These are phyloP conservation scores for Chloroceryle amazona DNA, from an alignment of 2,797 vertebrate species.

Conservation along the genomic window DNA sequence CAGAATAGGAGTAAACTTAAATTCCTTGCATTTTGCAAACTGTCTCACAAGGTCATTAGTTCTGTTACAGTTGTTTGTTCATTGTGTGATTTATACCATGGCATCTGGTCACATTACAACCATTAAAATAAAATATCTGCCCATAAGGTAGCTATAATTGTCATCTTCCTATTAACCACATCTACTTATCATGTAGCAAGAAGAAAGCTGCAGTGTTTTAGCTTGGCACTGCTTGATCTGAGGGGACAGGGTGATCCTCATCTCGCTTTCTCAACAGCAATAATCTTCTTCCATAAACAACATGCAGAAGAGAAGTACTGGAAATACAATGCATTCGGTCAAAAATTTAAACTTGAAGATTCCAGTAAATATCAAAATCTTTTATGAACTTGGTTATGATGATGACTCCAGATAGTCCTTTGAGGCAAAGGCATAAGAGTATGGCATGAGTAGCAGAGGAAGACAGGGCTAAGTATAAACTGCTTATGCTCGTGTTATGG, in stretches of 20 bases:
- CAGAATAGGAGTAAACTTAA: neutral
- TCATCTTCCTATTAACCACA: constrained; percentile 26
- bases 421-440: neutral
- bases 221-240: neutral
- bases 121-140: constrained; percentile 65
- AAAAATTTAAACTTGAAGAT: neutral
- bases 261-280: neutral
- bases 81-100: constrained; percentile 18
- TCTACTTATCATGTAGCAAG: neutral
- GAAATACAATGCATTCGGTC: neutral
- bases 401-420: neutral
- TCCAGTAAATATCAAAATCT: neutral
- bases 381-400: neutral
- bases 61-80: constrained; percentile 29
- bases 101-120: constrained; percentile 1
- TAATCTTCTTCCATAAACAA: neutral
- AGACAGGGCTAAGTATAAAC: fast-evolving
- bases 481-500: neutral
- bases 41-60: constrained; percentile 45
- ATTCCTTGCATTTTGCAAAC: constrained; percentile 30
- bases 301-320: neutral
- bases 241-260: neutral
- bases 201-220: neutral
- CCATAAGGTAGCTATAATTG: constrained; percentile 32
- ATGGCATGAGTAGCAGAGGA: neutral